Conservation (phyloP, 2,113 vertebrate genomes). For the Xiphorhynchus elegans region DNA sequence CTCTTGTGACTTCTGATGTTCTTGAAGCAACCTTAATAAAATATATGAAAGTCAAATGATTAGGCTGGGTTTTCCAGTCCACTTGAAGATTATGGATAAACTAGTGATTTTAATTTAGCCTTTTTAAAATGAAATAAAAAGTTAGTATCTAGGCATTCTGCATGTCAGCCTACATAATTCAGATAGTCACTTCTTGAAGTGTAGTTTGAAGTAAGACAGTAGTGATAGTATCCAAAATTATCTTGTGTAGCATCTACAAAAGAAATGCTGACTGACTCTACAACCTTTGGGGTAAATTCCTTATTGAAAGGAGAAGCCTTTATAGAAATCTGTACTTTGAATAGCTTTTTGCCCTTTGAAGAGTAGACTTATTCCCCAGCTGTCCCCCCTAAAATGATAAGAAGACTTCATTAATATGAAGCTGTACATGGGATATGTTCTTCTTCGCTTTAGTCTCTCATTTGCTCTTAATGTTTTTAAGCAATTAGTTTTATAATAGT, state of each 20-base stretch:
- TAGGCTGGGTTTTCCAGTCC: neutral
- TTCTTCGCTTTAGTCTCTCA: neutral
- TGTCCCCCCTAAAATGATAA: neutral
- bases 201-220: neutral
- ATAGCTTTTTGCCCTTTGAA: neutral
- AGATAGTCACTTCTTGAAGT: neutral
- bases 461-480: neutral
- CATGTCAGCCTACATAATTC: neutral
- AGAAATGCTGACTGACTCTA: neutral
- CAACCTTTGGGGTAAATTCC: neutral
- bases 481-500: neutral
- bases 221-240: neutral
- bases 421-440: neutral
- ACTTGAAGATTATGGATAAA: neutral
- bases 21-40: neutral
- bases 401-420: neutral
- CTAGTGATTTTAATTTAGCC: neutral
- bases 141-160: neutral
- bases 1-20: neutral
- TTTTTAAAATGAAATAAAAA: neutral
- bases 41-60: neutral
- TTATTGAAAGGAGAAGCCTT: neutral
- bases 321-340: neutral
- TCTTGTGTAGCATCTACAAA: neutral
- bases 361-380: neutral